These are phyloP conservation scores for Diabrotica balteata DNA, from an alignment of 2,888 invertebrate genomes.

Conservation along the genomic window DNA sequence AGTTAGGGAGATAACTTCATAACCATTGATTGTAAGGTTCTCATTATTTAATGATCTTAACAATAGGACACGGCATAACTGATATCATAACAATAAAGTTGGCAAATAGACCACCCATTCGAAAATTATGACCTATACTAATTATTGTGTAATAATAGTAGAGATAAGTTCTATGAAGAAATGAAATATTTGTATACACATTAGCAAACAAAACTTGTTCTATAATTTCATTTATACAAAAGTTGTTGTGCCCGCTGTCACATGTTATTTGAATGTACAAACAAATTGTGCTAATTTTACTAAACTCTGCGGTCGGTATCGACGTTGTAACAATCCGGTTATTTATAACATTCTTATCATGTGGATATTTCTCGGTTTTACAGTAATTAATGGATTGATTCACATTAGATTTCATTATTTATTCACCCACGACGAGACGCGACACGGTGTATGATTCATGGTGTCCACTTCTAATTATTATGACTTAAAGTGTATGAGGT, in stretches of 20 bases:
- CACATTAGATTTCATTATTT: neutral
- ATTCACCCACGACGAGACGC: too few relatives aligned
- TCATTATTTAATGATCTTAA: too few relatives aligned
- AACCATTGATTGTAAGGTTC: too few relatives aligned
- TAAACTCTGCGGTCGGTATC: slow-evolving; percentile 32
- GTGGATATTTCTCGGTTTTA: slow-evolving; percentile 36
- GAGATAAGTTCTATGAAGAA: too few relatives aligned
- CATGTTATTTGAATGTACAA: slow-evolving; percentile 4
- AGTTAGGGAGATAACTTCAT: too few relatives aligned
- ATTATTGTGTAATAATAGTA: too few relatives aligned
- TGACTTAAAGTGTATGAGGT: too few relatives aligned
- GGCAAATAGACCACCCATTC: too few relatives aligned
- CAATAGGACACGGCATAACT: too few relatives aligned
- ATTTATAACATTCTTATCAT: slow-evolving; percentile 40
- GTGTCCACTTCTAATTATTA: slow-evolving; percentile 17
- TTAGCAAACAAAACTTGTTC: neutral
- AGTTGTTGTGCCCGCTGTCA: neutral
- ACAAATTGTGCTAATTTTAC: slow-evolving; percentile 44
- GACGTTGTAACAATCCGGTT: slow-evolving; percentile 32
- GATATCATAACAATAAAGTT: too few relatives aligned
- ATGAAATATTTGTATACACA: too few relatives aligned
- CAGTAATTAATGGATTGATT: slow-evolving; percentile 30
- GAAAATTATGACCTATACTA: too few relatives aligned
- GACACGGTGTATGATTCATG: slow-evolving; percentile 31
- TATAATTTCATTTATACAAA: neutral